These are phyloP conservation scores for Garrulus glandarius DNA, from an alignment of 2,797 vertebrate species.

Conservation along the genomic window DNA sequence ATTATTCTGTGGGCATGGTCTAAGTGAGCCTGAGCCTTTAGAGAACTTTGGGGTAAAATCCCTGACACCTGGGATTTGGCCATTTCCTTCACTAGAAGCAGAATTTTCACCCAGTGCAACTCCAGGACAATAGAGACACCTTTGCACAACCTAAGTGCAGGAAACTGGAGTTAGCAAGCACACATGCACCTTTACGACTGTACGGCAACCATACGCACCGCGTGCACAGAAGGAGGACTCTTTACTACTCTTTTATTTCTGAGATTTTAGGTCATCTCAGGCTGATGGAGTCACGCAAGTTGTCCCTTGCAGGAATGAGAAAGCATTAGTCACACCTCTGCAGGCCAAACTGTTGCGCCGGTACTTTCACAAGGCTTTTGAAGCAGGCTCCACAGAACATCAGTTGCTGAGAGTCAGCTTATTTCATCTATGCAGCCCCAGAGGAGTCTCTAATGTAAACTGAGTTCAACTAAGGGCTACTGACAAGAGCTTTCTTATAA, in stretches of 20 bases:
- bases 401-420: neutral
- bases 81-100: neutral
- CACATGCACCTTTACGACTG: rapidly evolving
- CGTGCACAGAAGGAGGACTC: neutral
- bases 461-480: neutral
- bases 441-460: neutral
- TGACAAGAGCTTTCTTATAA: neutral
- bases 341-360: neutral
- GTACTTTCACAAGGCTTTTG: neutral
- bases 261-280: neutral
- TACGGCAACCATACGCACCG: neutral
- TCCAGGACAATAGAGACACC: neutral
- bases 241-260: neutral
- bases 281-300: neutral
- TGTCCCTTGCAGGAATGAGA: neutral
- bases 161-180: neutral
- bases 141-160: neutral
- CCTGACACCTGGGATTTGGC: neutral
- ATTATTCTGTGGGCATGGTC: neutral
- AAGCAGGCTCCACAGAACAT: neutral
- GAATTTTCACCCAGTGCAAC: neutral
- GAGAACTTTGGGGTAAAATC: neutral
- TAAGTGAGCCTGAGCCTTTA: neutral
- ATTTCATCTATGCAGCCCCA: neutral
- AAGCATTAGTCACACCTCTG: neutral